Evolutionary conservation across 1,140 invertebrate species (phyloP), one percentile per base, ranked within the genome.

Genomic region (Heliothis virescens): DNA sequence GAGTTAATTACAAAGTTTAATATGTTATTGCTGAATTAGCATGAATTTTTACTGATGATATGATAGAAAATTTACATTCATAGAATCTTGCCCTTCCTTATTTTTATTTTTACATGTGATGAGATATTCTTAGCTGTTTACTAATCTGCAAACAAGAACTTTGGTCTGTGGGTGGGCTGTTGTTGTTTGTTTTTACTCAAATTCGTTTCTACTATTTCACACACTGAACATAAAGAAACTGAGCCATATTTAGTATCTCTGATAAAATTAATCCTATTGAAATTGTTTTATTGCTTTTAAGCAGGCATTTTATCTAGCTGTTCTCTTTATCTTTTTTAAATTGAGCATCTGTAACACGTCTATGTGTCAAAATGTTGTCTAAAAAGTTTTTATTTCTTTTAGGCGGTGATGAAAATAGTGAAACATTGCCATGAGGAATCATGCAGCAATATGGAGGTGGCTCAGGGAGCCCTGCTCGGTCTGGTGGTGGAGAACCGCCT

Each of bases 361-460:
- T 18, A 7, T 55, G 3, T 55, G 1, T 16, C 0, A n/a, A 15
- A 52, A 50, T 13, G 15, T 11, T 52, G 15, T 2, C 7, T 55
- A n/a, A 16, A 15, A 5, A 10, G 3, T 7, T 62, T 34, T 63
- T 16, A n/a, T 65, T 55, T 81, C 81, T 63, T 95, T 95, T 85
- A 98, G 98, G 99, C 99, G 85, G 97, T 99, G 48, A 98, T 99
- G 97, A 99, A 99, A 96, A 99, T 99, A 89, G 98, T 99, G 26
- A 99, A 99, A 92, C 99, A 99, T 95, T 99, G 99, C 91, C 99
- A 99, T 95, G 99, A 99, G 95, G 99, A 99, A 95, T 98, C 98
- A 67, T 96, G 97, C 79, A 98, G 98, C 82, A 98, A 98, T 86
- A 98, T 98, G 96, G 99, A 99, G 89, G 97, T 99, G 82, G 99